A percentile compares a stretch with the other conserved stretches of the same genome.
Conservation (phyloP, 37 sponge, comb jelly and placozoan genomes). For the Mnemiopsis leidyi region DNA sequence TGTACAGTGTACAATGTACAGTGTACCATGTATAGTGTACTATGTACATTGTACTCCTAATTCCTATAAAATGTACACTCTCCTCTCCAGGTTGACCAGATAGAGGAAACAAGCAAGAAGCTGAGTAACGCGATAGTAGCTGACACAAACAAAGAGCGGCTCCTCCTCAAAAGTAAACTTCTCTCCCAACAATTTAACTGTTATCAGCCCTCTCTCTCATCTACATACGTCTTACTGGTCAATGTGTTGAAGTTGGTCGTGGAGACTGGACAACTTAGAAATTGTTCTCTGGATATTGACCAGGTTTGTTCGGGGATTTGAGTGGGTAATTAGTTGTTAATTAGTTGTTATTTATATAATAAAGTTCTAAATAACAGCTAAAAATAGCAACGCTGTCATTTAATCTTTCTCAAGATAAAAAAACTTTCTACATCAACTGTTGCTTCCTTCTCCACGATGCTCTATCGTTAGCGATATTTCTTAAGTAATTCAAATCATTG, state of each 20-base stretch:
- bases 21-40: too few relatives aligned
- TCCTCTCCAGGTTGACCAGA: constrained; percentile 10
- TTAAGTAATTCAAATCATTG: too few relatives aligned
- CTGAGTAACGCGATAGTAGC: constrained; percentile 53
- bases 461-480: too few relatives aligned
- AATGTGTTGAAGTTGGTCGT: constrained; percentile 14
- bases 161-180: neutral
- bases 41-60: too few relatives aligned
- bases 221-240: neutral
- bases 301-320: too few relatives aligned
- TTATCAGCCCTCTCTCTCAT: constrained; percentile 4
- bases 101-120: neutral
- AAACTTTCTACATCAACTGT: too few relatives aligned
- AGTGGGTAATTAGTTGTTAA: neutral
- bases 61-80: neutral
- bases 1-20: too few relatives aligned
- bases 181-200: constrained; percentile 6
- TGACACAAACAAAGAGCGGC: neutral
- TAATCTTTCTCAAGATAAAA: too few relatives aligned
- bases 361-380: too few relatives aligned
- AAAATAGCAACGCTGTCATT: too few relatives aligned
- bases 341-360: too few relatives aligned
- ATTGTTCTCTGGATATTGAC: neutral
- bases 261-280: constrained; percentile 14
- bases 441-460: too few relatives aligned